Evolutionary conservation across 2,113 vertebrate genomes (phyloP), one percentile per base, ranked within the genome.

Genomic region (Ploceus nigricollis): DNA sequence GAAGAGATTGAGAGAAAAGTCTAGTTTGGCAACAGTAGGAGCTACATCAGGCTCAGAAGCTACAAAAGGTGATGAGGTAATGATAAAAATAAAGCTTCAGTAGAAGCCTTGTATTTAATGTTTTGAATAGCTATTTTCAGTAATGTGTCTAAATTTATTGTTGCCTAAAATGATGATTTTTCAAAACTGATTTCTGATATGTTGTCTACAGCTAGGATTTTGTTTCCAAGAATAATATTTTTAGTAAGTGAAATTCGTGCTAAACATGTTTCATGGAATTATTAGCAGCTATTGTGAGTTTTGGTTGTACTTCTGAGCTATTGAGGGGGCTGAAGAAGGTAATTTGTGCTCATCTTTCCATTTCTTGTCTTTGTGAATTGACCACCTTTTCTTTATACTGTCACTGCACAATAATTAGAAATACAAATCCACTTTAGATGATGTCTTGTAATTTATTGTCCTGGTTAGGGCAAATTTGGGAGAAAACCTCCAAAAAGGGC

Each of bases 1-100:
- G 82, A 99, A 99, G 97, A 98, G 98, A 96, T 95, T 99, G 92
- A 98, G 99, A 97, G 99, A 99, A 97, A 99, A 99, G 93, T 99
- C 98, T 50, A 98, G 96, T 96, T 98, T 99, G 83, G 91, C 98
- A 51, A 90, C 98, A 78, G 96, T 98, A 56, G 94, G 97, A n/a
- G 54, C 97, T 79, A 94, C 98, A 40, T 97, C 98, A 82, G 97
- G 96, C 79, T 91, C 98, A 90, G 99, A 99, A 80, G 97, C 97
- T 70, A 85, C 96, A 90, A 99, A 98, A 94, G 97, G 96, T 80
- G 98, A 99, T 96, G 99, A 99, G 99, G 99, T 99, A 98, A 97
- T 89, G 60, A 84, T n/a, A 79, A 63, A 76, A 64, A 69, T 47
- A 39, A 47, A 47, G 15, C 10, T 54, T 84, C 19, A 28, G 2